Conservation (phyloP, 2,113 vertebrate genomes). For the Candoia aspera region DNA sequence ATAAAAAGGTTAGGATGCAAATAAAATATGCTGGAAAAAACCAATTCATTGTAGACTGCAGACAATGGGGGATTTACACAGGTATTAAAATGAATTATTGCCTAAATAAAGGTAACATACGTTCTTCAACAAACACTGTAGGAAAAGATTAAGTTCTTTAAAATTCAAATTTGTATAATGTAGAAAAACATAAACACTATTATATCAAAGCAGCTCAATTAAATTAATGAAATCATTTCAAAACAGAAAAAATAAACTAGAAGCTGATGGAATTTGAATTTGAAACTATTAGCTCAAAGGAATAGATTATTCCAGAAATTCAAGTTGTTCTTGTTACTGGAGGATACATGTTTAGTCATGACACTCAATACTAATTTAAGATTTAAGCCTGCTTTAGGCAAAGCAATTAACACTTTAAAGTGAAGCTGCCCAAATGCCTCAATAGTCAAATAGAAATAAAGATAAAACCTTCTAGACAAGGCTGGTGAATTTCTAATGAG, state of each 20-base stretch:
- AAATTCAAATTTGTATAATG: neutral
- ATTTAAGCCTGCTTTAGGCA: constrained; percentile 27
- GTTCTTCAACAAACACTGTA: neutral
- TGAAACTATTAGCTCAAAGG: constrained; percentile 6
- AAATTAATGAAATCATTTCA: neutral
- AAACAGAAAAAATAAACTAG: neutral
- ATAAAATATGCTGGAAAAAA: constrained; percentile 35
- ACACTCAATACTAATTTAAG: constrained; percentile 34
- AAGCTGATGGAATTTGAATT: neutral
- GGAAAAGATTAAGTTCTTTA: neutral
- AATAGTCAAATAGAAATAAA: constrained; percentile 18
- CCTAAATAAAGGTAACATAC: neutral
- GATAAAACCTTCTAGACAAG: constrained; percentile 14
- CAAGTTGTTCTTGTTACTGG: constrained; percentile 2
- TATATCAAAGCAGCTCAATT: neutral
- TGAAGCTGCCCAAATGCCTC: constrained; percentile 17
- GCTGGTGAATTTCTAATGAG: constrained; percentile 3
- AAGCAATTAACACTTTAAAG: constrained; percentile 25
- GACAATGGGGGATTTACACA: neutral
- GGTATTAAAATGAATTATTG: neutral
- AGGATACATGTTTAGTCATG: constrained; percentile 21
- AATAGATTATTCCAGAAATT: neutral
- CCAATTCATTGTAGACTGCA: neutral
- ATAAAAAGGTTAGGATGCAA: constrained; percentile 3
- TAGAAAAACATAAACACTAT: neutral